Evolutionary conservation across 2,797 vertebrate species (phyloP).

Genomic region (Ptychobarbus kaznakovi): DNA sequence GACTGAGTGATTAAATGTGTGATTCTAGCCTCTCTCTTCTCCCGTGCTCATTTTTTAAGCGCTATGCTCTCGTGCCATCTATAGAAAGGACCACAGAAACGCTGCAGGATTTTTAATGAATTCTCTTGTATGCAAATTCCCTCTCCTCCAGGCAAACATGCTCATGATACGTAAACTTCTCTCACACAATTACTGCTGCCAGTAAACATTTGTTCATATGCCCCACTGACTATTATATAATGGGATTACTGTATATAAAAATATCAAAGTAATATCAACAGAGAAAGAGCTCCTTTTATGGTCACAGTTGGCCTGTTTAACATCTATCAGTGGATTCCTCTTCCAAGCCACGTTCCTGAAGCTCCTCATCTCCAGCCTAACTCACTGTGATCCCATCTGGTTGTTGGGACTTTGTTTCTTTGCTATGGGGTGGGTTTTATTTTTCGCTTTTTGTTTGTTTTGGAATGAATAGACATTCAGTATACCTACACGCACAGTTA

Average conservation of each 20-base stretch:
- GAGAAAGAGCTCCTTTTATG: neutral
- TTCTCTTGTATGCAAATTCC: neutral
- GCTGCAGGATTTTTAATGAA: neutral
- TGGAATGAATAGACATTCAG: neutral
- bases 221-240: neutral
- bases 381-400: neutral
- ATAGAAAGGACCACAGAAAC: neutral
- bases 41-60: neutral
- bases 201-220: neutral
- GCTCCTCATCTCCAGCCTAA: neutral
- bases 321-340: neutral
- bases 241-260: neutral
- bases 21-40: slow-evolving; percentile 4
- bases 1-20: neutral
- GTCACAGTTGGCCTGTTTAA: neutral
- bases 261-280: neutral
- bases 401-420: neutral
- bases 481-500: neutral
- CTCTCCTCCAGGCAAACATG: neutral
- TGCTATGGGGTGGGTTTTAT: neutral
- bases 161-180: neutral
- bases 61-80: neutral
- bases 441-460: neutral
- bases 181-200: neutral
- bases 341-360: neutral